phyloP scores from a whole-genome alignment of 2,113 vertebrate genomes.

The Egretta garzetta region DNA sequence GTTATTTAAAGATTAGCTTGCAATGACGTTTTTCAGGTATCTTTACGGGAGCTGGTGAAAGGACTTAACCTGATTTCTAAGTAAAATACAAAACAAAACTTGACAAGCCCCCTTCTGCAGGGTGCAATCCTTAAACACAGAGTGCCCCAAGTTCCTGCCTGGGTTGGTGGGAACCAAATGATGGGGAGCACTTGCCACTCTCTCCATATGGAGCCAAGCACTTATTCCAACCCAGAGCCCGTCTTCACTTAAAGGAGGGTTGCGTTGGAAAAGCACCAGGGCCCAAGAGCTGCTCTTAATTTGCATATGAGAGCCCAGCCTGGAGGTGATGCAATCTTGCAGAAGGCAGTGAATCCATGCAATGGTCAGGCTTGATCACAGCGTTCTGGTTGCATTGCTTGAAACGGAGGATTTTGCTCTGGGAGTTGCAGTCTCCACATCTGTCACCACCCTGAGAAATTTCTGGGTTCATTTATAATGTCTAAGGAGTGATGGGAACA shows the following conservation, averaged over 20 bases:
- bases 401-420: background rate
- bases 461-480: background rate
- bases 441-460: background rate
- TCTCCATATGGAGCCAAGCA: background rate
- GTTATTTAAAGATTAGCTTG: background rate
- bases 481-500: background rate
- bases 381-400: background rate
- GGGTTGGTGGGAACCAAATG: background rate
- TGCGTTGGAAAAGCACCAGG: background rate
- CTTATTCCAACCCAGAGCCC: background rate
- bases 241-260: background rate
- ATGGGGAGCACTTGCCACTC: background rate
- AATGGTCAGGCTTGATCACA: background rate
- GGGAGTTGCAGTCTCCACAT: background rate
- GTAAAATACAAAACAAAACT: background rate
- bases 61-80: background rate
- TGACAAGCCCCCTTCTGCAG: background rate
- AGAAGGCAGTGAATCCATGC: constrained; percentile 1
- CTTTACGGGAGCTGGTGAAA: background rate
- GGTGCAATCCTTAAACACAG: background rate
- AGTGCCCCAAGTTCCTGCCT: background rate
- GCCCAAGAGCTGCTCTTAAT: background rate
- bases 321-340: background rate
- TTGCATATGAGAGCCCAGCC: background rate
- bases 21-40: background rate